Base-by-base conservation (phyloP, 2,888 invertebrate species). In the Cephus pygmeus region DNA sequence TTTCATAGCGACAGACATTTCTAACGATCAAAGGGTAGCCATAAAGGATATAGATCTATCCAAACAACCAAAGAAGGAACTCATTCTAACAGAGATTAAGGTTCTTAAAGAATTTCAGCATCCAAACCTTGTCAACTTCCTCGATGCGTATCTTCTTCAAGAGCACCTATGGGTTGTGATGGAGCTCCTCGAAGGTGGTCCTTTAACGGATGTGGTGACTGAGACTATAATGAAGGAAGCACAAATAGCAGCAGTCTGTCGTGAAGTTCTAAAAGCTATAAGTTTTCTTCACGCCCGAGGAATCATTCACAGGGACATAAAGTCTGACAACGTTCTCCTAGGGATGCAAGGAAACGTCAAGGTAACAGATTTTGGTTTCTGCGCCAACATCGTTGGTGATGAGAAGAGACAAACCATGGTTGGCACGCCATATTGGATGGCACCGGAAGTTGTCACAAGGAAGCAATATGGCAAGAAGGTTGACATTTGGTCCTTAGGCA, bases 381-480 rank as follows among this genome's bases (percentile, higher is more conserved):
- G 98, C 92, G 99, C 99, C 4, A 99, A 99, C 90, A 97, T 99
- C 77, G 95, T 96, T 71, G 97, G 97, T 0, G 98, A 98, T 85
- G 97, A 98, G 88, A 98, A 99, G 90, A 93, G 98, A n/a, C 97
- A 97, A 89, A 98, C 98, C 0, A 97, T 98, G 97, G 98, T 98
- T 0, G 98, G 98, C n/a, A 98, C 98, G 0, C 98, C 98, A 0
- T 98, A 98, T 88, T 98, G 98, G 99, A 99, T 99, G 98, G 98
- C 98, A 0, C 98, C 98, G 0, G 98, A 98, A 91, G 97, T 98
- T 0, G 97, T 97, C 0, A 97, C 97, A 0, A 93, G 98, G 81
- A 98, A 98, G 88, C 96, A 97, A 86, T 98, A 98, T 86, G 98
- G 98, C 12, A 97, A 97, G 88, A 97, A 97, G 87, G 96, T 98